These are phyloP conservation scores for Drepana arcuata DNA, from an alignment of 1,140 invertebrate species.

Conservation along the genomic window DNA sequence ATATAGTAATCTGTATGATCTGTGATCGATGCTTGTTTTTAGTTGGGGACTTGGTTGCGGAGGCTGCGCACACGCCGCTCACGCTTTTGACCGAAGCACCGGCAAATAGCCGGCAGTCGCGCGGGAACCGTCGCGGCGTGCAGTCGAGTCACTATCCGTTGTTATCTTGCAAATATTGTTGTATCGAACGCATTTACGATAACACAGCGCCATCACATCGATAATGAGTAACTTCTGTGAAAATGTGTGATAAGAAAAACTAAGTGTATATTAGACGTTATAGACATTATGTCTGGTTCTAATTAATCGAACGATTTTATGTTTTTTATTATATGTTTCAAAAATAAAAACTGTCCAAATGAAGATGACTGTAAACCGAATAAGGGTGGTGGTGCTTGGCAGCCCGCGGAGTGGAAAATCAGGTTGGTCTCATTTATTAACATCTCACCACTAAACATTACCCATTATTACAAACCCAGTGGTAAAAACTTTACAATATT, in stretches of 20 bases:
- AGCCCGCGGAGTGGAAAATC: slow-evolving; percentile 80
- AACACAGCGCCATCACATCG: too few relatives aligned
- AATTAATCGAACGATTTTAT: slow-evolving; percentile 21
- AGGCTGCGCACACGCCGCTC: slow-evolving; percentile 28
- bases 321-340: slow-evolving; percentile 25
- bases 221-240: slow-evolving; percentile 11
- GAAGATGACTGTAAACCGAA: slow-evolving; percentile 76
- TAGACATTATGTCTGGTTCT: slow-evolving; percentile 37
- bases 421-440: too few relatives aligned
- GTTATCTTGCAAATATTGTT: slow-evolving; percentile 3
- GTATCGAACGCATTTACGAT: slow-evolving; percentile 58
- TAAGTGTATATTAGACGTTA: too few relatives aligned
- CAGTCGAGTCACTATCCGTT: slow-evolving; percentile 26
- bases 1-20: too few relatives aligned
- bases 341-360: slow-evolving; percentile 51
- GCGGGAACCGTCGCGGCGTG: slow-evolving; percentile 41
- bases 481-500: too few relatives aligned
- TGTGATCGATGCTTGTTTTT: too few relatives aligned
- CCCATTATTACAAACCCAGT: too few relatives aligned
- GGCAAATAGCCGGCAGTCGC: slow-evolving; percentile 45
- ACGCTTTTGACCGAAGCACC: slow-evolving; percentile 28
- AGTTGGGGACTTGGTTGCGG: too few relatives aligned
- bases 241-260: too few relatives aligned
- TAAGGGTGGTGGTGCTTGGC: slow-evolving; percentile 80
- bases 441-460: too few relatives aligned